These are phyloP conservation scores for Drosophila bocki DNA, from an alignment of 1,140 invertebrate species.

Conservation along the genomic window DNA sequence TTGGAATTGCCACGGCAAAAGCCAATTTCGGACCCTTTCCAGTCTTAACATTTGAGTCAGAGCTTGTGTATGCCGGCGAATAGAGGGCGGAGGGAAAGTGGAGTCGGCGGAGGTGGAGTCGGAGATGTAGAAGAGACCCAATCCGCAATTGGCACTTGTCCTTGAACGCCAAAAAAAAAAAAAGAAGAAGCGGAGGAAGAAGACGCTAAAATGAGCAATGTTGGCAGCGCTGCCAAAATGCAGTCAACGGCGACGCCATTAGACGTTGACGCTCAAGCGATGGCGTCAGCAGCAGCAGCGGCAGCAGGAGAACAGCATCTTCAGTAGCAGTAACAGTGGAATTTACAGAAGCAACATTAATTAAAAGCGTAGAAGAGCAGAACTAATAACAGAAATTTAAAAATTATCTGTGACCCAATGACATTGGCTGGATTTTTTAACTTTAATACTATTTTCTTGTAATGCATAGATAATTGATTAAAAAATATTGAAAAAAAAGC, in stretches of 20 bases:
- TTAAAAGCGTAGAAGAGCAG: background rate
- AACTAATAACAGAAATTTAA: background rate
- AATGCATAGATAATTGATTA: too few species aligned
- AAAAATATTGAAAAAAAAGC: too few species aligned
- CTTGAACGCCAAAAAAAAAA: conserved; percentile 58
- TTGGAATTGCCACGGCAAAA: conserved; percentile 12
- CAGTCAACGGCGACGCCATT: conserved; percentile 69
- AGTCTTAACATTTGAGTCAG: conserved; percentile 34
- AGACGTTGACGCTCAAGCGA: conserved; percentile 48
- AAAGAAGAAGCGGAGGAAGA: conserved; percentile 56
- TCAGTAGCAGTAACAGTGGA: background rate
- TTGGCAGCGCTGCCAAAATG: conserved; percentile 66
- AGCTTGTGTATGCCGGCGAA: background rate
- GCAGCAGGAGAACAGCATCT: background rate
- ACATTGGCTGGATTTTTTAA: background rate
- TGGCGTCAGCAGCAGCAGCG: conserved; percentile 45
- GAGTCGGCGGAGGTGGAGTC: conserved; percentile 6
- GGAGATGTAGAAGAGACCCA: conserved; percentile 18
- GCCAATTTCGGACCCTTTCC: conserved; percentile 21
- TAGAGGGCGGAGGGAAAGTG: background rate
- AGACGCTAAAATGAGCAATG: conserved; percentile 36
- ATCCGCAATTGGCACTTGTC: conserved; percentile 65
- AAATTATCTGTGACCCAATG: background rate
- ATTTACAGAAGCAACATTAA: background rate
- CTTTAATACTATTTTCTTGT: too few species aligned